Base-by-base conservation (phyloP, 1,140 invertebrate species). In the Ectropis grisescens region DNA sequence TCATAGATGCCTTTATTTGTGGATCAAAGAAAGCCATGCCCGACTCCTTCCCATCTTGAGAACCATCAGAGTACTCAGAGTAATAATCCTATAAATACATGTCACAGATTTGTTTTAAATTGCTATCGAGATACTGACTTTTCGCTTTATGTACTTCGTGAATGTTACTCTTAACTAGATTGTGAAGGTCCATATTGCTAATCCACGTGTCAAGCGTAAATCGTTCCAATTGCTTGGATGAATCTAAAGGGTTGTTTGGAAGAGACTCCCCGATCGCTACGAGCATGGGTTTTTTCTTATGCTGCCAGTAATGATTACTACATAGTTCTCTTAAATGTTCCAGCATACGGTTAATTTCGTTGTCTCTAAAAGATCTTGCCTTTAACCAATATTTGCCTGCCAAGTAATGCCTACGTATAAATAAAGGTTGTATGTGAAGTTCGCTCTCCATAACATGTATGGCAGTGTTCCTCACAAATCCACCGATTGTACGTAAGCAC, bases 381-480 rank as follows among this genome's bases (percentile, higher is more conserved):
- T 10, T 4, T 10, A 26, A 26, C 24, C 24, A 26, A 10, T n/a
- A 26, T 26, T 26, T 26, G n/a, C 24, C 24, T 2, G 24, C 24
- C 2, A 26, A n/a, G 10, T 26, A 26, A 26, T 26, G 10, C 10
- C 24, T 6, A 6, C 24, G 6, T 26, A 26, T 10, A 26, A 2
- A 10, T 10, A 26, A 10, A 4, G 24, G 27, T 13, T 29, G 4
- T 4, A 33, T 1, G 5, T 33, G 11, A 6, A 33, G 19, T 9
- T 33, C 31, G 16, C 19, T 12, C 16, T 33, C 31, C 31, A 33
- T 33, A 5, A 33, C 31, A 13, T 33, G 31, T 11, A 33, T 33
- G 1, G 31, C 31, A 5, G 19, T 33, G 4, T n/a, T 33, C 11
- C 31, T 22, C 1, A 33, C 9, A 24, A 33, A 33, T 1, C 31